A percentile compares a stretch with the other conserved stretches of the same genome.
phyloP scores from a whole-genome alignment of 2,888 invertebrate genomes.

The Proisotoma minuta region DNA sequence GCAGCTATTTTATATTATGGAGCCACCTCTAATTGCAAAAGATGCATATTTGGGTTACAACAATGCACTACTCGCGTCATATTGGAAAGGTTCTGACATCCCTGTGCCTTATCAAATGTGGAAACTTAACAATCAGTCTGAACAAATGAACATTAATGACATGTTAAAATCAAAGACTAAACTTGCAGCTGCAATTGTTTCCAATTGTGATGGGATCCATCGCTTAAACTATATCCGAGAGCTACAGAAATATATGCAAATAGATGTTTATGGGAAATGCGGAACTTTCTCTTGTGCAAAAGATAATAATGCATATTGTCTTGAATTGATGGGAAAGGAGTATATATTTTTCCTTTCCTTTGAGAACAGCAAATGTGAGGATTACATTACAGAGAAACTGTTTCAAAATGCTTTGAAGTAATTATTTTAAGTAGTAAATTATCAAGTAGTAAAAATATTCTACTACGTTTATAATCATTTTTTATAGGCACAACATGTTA shows the following conservation, averaged over 20 bases:
- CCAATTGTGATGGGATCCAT: conserved; percentile 15
- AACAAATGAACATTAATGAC: conserved; percentile 20
- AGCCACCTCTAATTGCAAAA: conserved; percentile 15
- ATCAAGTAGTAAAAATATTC: background rate
- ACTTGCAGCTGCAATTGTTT: conserved; percentile 22
- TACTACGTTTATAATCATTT: background rate
- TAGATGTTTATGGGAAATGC: conserved; percentile 87
- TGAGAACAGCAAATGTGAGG: conserved; percentile 49
- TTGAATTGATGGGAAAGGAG: conserved; percentile 17
- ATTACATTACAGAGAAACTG: conserved; percentile 49
- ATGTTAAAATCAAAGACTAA: conserved; percentile 14
- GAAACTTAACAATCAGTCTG: conserved; percentile 9
- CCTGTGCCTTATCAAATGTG: conserved; percentile 15
- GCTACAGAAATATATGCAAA: conserved; percentile 76
- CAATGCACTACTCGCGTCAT: conserved; percentile 20
- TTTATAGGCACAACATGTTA: conserved; percentile 8
- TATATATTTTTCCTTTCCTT: conserved; percentile 50
- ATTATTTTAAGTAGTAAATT: background rate
- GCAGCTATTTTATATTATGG: conserved; percentile 14
- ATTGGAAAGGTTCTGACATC: conserved; percentile 23
- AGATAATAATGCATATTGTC: conserved; percentile 25
- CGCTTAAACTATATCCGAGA: conserved; percentile 81
- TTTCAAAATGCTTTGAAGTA: conserved; percentile 44
- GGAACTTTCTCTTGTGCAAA: conserved; percentile 74
- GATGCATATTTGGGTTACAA: conserved; percentile 2